A percentile compares a stretch with the other conserved stretches of the same genome.
Evolutionary conservation across 2,888 invertebrate species (phyloP).

Genomic region (Serrognathus titanus): DNA sequence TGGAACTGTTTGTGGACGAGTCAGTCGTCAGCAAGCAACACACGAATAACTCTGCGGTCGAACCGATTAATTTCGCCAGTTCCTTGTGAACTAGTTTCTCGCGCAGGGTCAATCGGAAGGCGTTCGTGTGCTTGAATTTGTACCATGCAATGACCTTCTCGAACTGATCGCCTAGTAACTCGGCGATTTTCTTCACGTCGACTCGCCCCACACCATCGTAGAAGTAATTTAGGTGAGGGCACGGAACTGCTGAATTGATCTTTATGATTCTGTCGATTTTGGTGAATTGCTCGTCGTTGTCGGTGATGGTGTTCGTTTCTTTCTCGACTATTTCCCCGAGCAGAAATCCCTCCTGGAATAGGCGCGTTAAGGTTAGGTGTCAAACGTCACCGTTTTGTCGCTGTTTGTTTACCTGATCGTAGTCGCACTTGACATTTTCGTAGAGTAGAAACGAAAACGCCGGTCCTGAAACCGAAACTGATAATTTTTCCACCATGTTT

Average conservation of each 20-base stretch:
- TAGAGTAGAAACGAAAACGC: conserved; percentile 65
- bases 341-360: conserved; percentile 59
- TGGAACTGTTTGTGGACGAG: conserved; percentile 53
- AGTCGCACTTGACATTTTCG: conserved; percentile 60
- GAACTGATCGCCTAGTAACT: conserved; percentile 53
- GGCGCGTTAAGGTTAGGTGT: conserved; percentile 6
- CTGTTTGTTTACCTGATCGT: conserved; percentile 56
- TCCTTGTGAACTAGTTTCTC: conserved; percentile 64
- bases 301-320: conserved; percentile 66
- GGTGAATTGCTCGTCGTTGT: conserved; percentile 62
- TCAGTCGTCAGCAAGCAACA: conserved; percentile 60
- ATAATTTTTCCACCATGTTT: conserved; percentile 37
- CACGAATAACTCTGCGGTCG: conserved; percentile 59
- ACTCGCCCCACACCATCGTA: conserved; percentile 58
- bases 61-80: conserved; percentile 57
- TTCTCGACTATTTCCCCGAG: conserved; percentile 62
- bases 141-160: conserved; percentile 66
- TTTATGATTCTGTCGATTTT: conserved; percentile 60
- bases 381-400: not conserved
- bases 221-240: conserved; percentile 57
- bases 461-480: conserved; percentile 52
- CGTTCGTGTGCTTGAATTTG: conserved; percentile 57
- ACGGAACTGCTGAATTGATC: conserved; percentile 59
- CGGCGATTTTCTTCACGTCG: conserved; percentile 53
- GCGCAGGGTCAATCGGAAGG: conserved; percentile 57